These are phyloP conservation scores for Drosophila sp. DNA, from an alignment of 1,140 invertebrate genomes.

Conservation along the genomic window DNA sequence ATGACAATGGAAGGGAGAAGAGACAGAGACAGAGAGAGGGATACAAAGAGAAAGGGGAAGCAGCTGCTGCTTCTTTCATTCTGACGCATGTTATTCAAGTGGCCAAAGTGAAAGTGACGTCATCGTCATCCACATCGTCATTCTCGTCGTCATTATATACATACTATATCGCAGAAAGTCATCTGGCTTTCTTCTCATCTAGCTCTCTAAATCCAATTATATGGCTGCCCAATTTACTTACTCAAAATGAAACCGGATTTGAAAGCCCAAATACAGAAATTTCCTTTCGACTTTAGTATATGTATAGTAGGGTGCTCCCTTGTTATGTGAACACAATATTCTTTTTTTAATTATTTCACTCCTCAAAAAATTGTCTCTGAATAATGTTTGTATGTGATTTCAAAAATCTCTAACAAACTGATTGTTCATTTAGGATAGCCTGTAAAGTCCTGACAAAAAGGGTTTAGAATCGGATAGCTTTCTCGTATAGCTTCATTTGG, in stretches of 20 bases:
- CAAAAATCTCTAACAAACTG: too few relatives aligned
- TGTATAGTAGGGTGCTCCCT: not conserved
- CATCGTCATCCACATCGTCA: slow-evolving; percentile 32
- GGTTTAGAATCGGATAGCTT: too few relatives aligned
- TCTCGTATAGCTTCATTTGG: too few relatives aligned
- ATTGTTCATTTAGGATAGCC: too few relatives aligned
- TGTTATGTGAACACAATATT: too few relatives aligned
- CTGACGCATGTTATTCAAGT: slow-evolving; percentile 32
- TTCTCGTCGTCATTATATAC: slow-evolving; percentile 10
- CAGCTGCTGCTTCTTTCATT: slow-evolving; percentile 3
- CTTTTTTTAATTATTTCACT: too few relatives aligned
- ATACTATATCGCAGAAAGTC: slow-evolving; percentile 20
- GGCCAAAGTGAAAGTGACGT: slow-evolving; percentile 30
- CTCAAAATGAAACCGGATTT: slow-evolving; percentile 53
- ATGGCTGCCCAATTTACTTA: slow-evolving; percentile 43
- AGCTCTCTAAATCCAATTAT: slow-evolving; percentile 50
- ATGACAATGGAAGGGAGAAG: not conserved
- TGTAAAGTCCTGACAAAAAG: too few relatives aligned
- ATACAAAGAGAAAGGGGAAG: not conserved
- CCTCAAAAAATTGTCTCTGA: too few relatives aligned
- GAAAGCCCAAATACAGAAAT: slow-evolving; percentile 40
- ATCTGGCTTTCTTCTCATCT: slow-evolving; percentile 27
- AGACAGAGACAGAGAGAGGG: not conserved
- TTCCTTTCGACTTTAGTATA: not conserved
- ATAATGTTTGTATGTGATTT: too few relatives aligned